Evolutionary conservation across 2,113 vertebrate species (phyloP).

Genomic region (Pteropus alecto): DNA sequence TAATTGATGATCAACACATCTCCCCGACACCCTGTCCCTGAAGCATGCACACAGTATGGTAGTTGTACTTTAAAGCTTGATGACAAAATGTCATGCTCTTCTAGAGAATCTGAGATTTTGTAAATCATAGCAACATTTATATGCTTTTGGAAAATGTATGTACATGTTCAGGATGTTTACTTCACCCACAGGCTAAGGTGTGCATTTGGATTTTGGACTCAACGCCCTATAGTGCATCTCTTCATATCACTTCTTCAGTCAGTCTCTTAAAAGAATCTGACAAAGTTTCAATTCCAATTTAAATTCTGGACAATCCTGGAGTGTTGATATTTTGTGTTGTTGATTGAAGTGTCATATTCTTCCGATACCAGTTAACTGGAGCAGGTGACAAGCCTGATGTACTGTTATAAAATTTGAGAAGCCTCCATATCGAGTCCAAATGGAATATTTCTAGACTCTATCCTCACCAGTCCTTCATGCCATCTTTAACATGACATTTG

Average conservation of each 20-base stretch:
- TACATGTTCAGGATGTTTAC: background rate
- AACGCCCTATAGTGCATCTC: background rate
- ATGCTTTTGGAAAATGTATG: background rate
- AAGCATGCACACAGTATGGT: background rate
- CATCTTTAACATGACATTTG: background rate
- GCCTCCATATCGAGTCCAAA: background rate
- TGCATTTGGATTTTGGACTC: background rate
- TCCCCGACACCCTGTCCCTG: background rate
- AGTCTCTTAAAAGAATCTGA: background rate
- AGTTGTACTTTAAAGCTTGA: background rate
- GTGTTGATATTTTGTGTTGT: background rate
- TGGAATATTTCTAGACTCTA: background rate
- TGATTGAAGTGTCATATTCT: background rate
- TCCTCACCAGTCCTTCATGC: too few relatives aligned
- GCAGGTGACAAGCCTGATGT: background rate
- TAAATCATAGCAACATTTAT: background rate
- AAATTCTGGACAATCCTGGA: background rate
- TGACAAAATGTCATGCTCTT: background rate
- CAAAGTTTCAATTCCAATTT: background rate
- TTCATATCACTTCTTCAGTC: background rate
- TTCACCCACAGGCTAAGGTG: background rate
- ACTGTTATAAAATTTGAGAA: background rate
- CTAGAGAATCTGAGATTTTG: background rate
- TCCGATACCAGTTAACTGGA: background rate
- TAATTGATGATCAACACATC: background rate